These are phyloP conservation scores for Macrocentrus cingulum DNA, from an alignment of 1,140 invertebrate genomes.

Conservation along the genomic window DNA sequence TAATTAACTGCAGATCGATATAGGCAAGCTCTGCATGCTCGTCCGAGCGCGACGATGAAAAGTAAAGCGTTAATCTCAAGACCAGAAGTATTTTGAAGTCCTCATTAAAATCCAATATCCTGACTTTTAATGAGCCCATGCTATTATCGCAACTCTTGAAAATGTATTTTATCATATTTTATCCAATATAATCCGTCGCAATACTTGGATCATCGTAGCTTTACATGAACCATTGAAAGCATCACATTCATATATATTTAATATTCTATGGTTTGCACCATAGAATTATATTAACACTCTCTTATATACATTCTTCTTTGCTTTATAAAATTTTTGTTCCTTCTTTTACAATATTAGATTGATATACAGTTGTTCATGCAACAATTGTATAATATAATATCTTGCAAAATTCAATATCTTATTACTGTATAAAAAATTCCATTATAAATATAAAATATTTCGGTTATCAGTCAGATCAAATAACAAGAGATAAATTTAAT, in stretches of 20 bases:
- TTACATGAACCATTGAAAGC: too few species aligned
- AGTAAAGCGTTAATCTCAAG: slow-evolving; percentile 31
- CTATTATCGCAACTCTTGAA: slow-evolving; percentile 5
- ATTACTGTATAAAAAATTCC: too few species aligned
- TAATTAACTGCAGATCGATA: slow-evolving; percentile 20
- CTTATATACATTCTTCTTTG: too few species aligned
- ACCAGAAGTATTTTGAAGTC: slow-evolving; percentile 25
- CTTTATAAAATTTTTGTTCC: too few species aligned
- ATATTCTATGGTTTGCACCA: too few species aligned
- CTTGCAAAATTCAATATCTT: too few species aligned
- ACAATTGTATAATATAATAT: too few species aligned
- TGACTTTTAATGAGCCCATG: slow-evolving; percentile 26
- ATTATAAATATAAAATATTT: too few species aligned
- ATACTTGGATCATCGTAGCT: too few species aligned
- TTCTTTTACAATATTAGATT: not conserved
- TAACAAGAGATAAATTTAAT: slow-evolving; percentile 6
- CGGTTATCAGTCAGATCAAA: too few species aligned
- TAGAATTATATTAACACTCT: too few species aligned
- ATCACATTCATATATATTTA: too few species aligned
- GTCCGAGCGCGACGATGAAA: slow-evolving; percentile 28
- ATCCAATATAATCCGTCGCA: not conserved
- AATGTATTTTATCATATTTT: slow-evolving; percentile 4
- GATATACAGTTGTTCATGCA: not conserved
- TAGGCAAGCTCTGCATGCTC: slow-evolving; percentile 10
- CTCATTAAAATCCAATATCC: slow-evolving; percentile 31